Percentiles rank a stretch among this genome's conserved stretches.
phyloP scores from a whole-genome alignment of 2,113 vertebrate genomes.

The Eptesicus fuscus region DNA sequence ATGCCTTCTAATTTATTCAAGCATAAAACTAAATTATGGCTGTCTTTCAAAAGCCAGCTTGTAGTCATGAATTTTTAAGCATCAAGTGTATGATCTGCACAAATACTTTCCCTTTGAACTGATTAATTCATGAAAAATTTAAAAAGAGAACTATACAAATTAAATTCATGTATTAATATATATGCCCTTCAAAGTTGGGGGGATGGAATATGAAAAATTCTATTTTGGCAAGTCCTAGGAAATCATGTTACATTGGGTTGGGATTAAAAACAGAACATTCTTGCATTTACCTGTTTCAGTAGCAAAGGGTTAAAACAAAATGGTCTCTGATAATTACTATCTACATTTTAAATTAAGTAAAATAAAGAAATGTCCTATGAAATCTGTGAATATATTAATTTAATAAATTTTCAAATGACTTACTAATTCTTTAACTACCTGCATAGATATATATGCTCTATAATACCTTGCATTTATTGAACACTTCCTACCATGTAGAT shows the following conservation, averaged over 20 bases:
- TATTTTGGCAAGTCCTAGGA: neutral
- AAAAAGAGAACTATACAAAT: neutral
- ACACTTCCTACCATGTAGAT: neutral
- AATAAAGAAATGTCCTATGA: neutral
- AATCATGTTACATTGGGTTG: neutral
- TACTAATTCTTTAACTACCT: neutral
- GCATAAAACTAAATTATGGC: constrained; percentile 54
- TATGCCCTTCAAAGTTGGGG: neutral
- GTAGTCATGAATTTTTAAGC: constrained; percentile 61
- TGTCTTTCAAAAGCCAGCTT: constrained; percentile 64
- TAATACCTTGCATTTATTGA: neutral
- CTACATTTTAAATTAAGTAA: neutral
- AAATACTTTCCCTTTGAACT: constrained; percentile 11
- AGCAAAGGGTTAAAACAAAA: neutral
- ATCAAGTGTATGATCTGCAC: constrained; percentile 23
- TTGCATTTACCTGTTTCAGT: neutral
- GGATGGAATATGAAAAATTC: neutral
- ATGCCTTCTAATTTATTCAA: constrained; percentile 61
- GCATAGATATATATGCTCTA: neutral
- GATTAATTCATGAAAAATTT: constrained; percentile 55
- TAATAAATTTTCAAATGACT: neutral
- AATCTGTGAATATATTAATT: neutral
- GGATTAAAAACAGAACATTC: neutral
- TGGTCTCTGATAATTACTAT: neutral
- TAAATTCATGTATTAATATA: neutral